Base-by-base conservation (phyloP, 2,113 vertebrate species). In the Stegastes partitus region DNA sequence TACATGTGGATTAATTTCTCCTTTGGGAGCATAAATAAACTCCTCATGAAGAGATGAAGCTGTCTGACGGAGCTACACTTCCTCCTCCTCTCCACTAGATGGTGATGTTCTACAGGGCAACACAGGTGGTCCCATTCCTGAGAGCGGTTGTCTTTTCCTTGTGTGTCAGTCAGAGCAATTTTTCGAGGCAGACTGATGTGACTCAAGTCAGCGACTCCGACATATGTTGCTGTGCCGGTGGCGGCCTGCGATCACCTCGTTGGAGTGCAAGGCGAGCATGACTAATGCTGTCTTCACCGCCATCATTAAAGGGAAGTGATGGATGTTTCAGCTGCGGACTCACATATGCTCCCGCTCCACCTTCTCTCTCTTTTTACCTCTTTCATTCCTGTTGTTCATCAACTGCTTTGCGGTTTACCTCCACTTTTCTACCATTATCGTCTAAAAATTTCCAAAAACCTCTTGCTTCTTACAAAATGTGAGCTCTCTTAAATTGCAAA, bases 51-150 rank as follows among this genome's bases (percentile, higher is more conserved):
- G 47, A 9, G 47, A 16, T 21, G n/a, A 50, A n/a, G 16, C 7
- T n/a, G n/a, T n/a, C n/a, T n/a, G n/a, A n/a, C n/a, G n/a, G n/a
- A n/a, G n/a, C n/a, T 42, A 0, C 47, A 23, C 42, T 68, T 79
- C 26, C n/a, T 0, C 3, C 14, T 44, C 3, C 0, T 65, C 2
- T 73, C 79, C 86, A 81, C 54, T 74, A 82, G 87, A 86, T 81
- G 89, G 51, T 3, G 39, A 1, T 63, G 50, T 81, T 53, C 23
- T 1, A 68, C 49, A 62, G 19, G 45, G 7, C 3, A 77, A 64
- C 11, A 42, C 34, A 25, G 21, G 12, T 9, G 4, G 37, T n/a
- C 21, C 6, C 11, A 16, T 18, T 22, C 25, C 22, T 51, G 31
- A 59, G 4, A n/a, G 14, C 11, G n/a, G 61, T 26, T 66, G 64